Evolutionary conservation across 2,888 invertebrate species (phyloP).

Genomic region (Diplazon laetatorius): DNA sequence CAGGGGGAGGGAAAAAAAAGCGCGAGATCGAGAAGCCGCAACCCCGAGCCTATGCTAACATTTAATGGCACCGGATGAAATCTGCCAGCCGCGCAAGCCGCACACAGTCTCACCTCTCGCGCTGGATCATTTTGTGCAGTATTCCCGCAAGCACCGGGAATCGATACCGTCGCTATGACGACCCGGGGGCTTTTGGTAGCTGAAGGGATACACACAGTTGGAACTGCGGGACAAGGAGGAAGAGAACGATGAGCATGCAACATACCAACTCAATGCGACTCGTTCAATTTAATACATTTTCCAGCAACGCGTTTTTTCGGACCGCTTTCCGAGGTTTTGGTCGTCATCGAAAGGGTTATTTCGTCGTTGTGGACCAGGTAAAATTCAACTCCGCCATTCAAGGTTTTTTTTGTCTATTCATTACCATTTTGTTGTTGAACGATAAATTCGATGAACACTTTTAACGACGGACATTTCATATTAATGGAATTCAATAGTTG

Average conservation of each 20-base stretch:
- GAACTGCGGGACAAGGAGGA: constrained; percentile 25
- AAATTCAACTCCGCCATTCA: too few relatives aligned
- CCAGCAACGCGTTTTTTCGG: constrained; percentile 2
- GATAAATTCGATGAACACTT: too few relatives aligned
- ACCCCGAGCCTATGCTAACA: constrained; percentile 64
- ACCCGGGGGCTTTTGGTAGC: constrained; percentile 72
- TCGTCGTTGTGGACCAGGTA: too few relatives aligned
- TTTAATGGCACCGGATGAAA: constrained; percentile 64
- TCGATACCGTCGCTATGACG: constrained; percentile 80
- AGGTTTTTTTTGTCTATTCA: too few relatives aligned
- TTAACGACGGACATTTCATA: too few relatives aligned
- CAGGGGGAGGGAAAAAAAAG: constrained; percentile 19
- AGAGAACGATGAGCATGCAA: constrained; percentile 41
- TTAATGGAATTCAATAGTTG: too few relatives aligned
- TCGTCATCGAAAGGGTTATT: too few relatives aligned
- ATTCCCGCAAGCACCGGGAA: constrained; percentile 72
- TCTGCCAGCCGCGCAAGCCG: constrained; percentile 58
- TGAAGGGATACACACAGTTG: constrained; percentile 70
- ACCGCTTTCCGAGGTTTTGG: not conserved
- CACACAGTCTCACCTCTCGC: constrained; percentile 46
- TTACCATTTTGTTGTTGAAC: too few relatives aligned
- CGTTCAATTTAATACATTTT: constrained; percentile 41
- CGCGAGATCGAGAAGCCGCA: constrained; percentile 54
- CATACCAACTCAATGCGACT: constrained; percentile 64
- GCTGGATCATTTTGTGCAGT: constrained; percentile 68